A percentile compares a stretch with the other conserved stretches of the same genome.
These are phyloP conservation scores for Chelonia mydas DNA, from an alignment of 2,797 vertebrate genomes.

Conservation along the genomic window DNA sequence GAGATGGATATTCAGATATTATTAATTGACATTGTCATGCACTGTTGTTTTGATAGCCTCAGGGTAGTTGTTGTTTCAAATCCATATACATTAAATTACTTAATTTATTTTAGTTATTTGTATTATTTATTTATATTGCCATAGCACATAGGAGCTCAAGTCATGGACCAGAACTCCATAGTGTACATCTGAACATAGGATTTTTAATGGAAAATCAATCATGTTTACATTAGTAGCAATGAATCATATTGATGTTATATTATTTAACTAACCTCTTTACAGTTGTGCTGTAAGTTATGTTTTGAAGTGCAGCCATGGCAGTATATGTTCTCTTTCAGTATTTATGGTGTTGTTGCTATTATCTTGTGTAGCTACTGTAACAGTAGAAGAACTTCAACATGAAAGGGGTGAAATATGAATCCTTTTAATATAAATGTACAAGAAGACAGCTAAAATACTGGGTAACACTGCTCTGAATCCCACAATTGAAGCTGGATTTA, in stretches of 20 bases:
- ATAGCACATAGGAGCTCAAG: not conserved
- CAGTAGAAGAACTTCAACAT: not conserved
- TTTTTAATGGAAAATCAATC: not conserved
- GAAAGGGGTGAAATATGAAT: not conserved
- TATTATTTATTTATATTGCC: not conserved
- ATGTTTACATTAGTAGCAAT: not conserved
- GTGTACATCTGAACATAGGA: not conserved
- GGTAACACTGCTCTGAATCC: not conserved
- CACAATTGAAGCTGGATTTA: not conserved
- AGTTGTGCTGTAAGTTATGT: slow-evolving; percentile 51
- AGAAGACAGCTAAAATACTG: not conserved
- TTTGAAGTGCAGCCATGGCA: slow-evolving; percentile 7
- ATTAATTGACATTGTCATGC: not conserved
- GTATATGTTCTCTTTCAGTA: not conserved
- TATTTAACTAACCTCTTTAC: slow-evolving; percentile 1
- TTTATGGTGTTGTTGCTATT: not conserved
- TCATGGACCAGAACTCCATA: not conserved
- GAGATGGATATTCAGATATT: no score
- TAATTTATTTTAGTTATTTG: not conserved
- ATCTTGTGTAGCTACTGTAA: not conserved
- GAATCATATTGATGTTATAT: slow-evolving; percentile 8
- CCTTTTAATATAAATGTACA: not conserved
- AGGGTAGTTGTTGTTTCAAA: not conserved
- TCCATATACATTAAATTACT: not conserved
- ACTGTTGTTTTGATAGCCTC: slow-evolving; percentile 26